Conservation (phyloP, 92 coral and sea anemone genomes). For the Actinostola sp. region DNA sequence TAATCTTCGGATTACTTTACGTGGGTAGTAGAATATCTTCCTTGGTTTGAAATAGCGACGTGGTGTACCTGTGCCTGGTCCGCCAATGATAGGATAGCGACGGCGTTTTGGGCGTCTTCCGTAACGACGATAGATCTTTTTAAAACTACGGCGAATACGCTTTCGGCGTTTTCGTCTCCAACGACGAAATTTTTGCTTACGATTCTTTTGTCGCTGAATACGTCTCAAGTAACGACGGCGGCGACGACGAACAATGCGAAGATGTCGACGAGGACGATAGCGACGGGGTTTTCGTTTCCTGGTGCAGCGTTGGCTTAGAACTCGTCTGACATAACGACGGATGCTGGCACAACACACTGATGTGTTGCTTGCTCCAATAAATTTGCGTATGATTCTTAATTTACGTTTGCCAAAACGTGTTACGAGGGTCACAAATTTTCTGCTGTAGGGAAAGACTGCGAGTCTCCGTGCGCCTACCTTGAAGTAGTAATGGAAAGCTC, state of each 20-base stretch:
- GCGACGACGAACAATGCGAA: constrained; percentile 4
- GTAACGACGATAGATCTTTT: background rate
- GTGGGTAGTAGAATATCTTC: background rate
- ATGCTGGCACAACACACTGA: constrained; percentile 27
- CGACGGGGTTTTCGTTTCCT: constrained; percentile 21
- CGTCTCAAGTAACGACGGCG: constrained; percentile 4
- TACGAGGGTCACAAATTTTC: constrained; percentile 5
- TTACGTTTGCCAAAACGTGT: constrained; percentile 10
- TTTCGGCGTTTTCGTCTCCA: background rate
- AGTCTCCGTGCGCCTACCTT: constrained; percentile 2
- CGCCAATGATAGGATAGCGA: constrained; percentile 4
- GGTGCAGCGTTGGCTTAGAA: constrained; percentile 15
- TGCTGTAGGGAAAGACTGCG: constrained; percentile 1
- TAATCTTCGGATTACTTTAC: too few species aligned
- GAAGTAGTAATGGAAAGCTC: constrained; percentile 8
- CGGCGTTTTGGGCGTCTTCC: background rate
- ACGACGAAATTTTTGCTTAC: background rate
- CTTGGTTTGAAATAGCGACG: background rate
- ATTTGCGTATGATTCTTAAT: constrained; percentile 11
- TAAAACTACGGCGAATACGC: background rate
- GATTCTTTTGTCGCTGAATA: background rate
- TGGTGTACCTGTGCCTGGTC: constrained; percentile 7
- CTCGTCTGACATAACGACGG: constrained; percentile 27
- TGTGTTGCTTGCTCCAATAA: background rate
- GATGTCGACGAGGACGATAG: background rate